Evolutionary conservation across 2,888 invertebrate genomes (phyloP), one percentile per base, ranked within the genome.

Genomic region (Melolontha melolontha): DNA sequence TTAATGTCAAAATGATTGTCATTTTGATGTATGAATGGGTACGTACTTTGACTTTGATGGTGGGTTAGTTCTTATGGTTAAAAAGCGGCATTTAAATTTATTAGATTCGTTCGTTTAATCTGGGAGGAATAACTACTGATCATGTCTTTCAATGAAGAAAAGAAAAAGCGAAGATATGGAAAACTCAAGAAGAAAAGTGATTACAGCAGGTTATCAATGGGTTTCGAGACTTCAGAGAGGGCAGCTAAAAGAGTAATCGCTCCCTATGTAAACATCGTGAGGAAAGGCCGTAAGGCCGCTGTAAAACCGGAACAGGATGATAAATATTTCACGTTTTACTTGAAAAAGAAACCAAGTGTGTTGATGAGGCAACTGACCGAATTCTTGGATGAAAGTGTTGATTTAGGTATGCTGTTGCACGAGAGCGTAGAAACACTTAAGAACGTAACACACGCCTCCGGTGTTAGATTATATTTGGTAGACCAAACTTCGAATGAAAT

Each of bases 361-460:
- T 73, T 83, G 41, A 73, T 82, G 69, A 76, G 77, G 22, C 79
- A 82, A 70, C 71, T 84, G 65, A 78, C 79, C 2, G 76, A 77
- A 1, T 88, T 87, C 74, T 77, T 89, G 49, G 86, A 86, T 40
- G 88, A 88, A 62, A 85, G 82, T 0, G 85, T 87, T 0, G 88
- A 89, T 77, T 80, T 89, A 50, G 84, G 86, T 27, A 82, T 85
- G 0, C 78, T 88, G 34, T 75, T 89, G 62, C 86, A 86, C 64
- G 88, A 89, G 77, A 88, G 88, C 7, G 85, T 86, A 10, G 85
- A 86, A 77, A 86, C 88, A 7, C 78, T 89, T 72, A 88, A 86
- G 77, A 82, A 83, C 2, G 83, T 54, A 29, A 67, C 64, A 2
- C 16, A 22, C n/a, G 39, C 80, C 80, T 5, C 79, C 86, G 87